Base-by-base conservation (phyloP, 1,140 invertebrate species). In the Drosophila subobscura region DNA sequence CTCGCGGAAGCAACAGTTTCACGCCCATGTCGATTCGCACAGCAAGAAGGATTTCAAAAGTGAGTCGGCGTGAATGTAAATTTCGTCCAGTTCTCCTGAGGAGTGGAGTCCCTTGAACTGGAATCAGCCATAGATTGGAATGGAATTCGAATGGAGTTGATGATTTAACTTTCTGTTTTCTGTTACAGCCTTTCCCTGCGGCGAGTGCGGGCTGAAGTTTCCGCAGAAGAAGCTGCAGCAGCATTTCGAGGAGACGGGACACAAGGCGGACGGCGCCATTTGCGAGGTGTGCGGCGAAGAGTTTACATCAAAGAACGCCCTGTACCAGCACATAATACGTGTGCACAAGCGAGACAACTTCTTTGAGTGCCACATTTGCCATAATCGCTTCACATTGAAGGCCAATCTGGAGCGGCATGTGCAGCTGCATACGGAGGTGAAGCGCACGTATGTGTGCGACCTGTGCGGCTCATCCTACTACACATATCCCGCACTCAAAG, bases 341-440 rank as follows among this genome's bases (percentile, higher is more conserved):
- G 88, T 85, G 25, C 91, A 91, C 25, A 91, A 91, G 53, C 85
- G 89, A 45, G 91, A 90, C 46, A 91, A 91, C 50, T 91, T 88
- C 67, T 90, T 91, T 44, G 91, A 91, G 72, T 91, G 91, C 78
- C 89, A 91, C 86, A 91, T 91, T 83, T 91, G 91, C 76, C 90
- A 91, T 68, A 91, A 91, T 60, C 90, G 91, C 37, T 91, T 91
- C 52, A 86, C 89, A 10, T 74, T 91, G 20, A 91, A 91, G 65
- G 91, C 89, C 40, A 91, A 91, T 53, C 61, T 91, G 57, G 91
- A 91, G 74, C 84, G 91, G 16, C 91, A 91, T 54, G 91, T 91
- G 14, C 91, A 91, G 72, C 72, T 91, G 60, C 91, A 91, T 53
- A 91, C 89, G 4, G 90, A 91, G 77, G 75, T 91, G 27, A 91